Evolutionary conservation across 2,113 vertebrate species (phyloP).

Genomic region (Pseudorhombus dupliciocellatus): DNA sequence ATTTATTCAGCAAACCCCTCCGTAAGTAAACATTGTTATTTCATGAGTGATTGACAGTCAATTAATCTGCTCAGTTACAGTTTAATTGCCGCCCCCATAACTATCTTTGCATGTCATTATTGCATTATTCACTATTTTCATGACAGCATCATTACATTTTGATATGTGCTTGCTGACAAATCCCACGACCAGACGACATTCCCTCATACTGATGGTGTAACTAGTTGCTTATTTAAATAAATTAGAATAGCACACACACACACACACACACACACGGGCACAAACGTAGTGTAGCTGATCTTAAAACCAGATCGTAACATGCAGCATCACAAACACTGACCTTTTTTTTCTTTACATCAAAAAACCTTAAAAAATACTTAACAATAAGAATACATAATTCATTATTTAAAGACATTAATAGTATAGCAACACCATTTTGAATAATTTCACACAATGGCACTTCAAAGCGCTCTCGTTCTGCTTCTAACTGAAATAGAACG

Average conservation of each 20-base stretch:
- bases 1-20: constrained; percentile 2
- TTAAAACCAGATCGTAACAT: neutral
- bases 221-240: neutral
- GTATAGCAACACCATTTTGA: neutral
- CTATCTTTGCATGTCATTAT: constrained; percentile 11
- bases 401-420: neutral
- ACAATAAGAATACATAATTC: neutral
- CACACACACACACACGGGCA: too few species aligned
- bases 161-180: constrained; percentile 10
- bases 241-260: constrained; percentile 3
- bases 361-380: neutral
- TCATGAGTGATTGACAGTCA: constrained; percentile 36
- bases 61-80: constrained; percentile 8
- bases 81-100: constrained; percentile 18
- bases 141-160: constrained; percentile 27
- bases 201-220: neutral
- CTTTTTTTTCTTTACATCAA: neutral
- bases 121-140: constrained; percentile 40
- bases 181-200: neutral
- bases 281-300: neutral
- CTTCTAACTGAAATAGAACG: constrained; percentile 45
- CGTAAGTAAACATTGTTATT: constrained; percentile 17
- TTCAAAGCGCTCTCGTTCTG: neutral
- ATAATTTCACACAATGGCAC: neutral
- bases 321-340: neutral